A percentile compares a stretch with the other conserved stretches of the same genome.
Evolutionary conservation across 2,113 vertebrate genomes (phyloP).

Genomic region (Muntiacus reevesi): DNA sequence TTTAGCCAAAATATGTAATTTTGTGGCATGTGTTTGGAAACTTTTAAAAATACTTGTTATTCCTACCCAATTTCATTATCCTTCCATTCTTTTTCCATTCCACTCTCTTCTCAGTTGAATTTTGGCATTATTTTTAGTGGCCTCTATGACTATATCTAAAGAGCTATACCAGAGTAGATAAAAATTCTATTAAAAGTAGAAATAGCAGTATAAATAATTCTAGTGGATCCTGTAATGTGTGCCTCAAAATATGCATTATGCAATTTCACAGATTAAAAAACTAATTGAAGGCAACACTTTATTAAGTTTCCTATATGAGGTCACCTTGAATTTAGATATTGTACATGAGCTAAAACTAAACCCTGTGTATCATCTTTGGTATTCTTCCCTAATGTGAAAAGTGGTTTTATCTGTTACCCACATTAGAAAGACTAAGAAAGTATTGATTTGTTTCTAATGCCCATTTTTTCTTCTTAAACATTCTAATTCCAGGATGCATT

Average conservation of each 20-base stretch:
- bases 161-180: not conserved
- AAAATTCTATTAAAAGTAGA: conserved; percentile 42
- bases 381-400: not conserved
- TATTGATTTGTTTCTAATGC: not conserved
- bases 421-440: not conserved
- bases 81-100: conserved; percentile 40
- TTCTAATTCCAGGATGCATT: not conserved
- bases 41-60: conserved; percentile 57
- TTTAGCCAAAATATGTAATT: conserved; percentile 39
- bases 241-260: not conserved
- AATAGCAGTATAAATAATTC: conserved; percentile 24
- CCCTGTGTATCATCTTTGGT: not conserved
- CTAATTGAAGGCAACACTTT: not conserved
- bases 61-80: conserved; percentile 1
- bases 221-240: not conserved
- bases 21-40: conserved; percentile 27
- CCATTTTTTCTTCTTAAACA: not conserved
- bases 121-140: conserved; percentile 18
- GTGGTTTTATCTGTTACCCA: conserved; percentile 19
- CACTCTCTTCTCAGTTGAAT: conserved; percentile 5
- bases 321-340: not conserved
- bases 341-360: not conserved
- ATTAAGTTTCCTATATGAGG: not conserved
- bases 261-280: conserved; percentile 22
- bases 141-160: conserved; percentile 8